Evolutionary conservation across 2,888 invertebrate species (phyloP), one percentile per base, ranked within the genome.

Genomic region (Pseudococcus viburni): DNA sequence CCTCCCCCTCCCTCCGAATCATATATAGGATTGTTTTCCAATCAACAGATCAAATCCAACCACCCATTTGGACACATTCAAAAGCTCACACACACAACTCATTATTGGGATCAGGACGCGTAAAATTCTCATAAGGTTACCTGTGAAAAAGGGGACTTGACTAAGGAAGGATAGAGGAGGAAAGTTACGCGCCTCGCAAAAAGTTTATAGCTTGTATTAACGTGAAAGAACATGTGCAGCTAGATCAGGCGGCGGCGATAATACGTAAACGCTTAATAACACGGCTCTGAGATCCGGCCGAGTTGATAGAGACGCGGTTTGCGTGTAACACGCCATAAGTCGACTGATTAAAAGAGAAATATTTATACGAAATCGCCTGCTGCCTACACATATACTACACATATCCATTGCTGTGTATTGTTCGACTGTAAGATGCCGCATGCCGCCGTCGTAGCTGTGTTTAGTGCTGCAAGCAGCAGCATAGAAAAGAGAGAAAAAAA

Each of bases 221-320:
- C 77, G 77, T 77, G 77, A 77, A 77, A 77, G n/a, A 77, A 77
- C 77, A 77, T 77, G 77, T 77, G 77, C 77, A 68, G 77, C 77
- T 33, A 77, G 77, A 77, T 77, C 77, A 77, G 68, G 42, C 77
- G 77, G 77, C 77, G 77, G 55, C 55, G 55, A 77, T 77, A 77
- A 42, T 15, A 77, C 26, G 15, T 77, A 77, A 77, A 77, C 77
- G 77, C 39, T 77, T 77, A 77, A 77, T 77, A 77, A 77, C 77
- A 77, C 77, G 42, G 77, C 39, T 77, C 22, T 55, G 12, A 77
- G 77, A 77, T 42, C 77, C 77, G 39, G 77, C 77, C 39, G 9
- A 77, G 68, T 68, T 68, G 77, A 77, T 77, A 77, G 77, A 77
- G 77, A 55, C 55, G 68, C 68, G 26, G 68, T 26, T 77, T 77